Evolutionary conservation across 2,113 vertebrate species (phyloP), one percentile per base, ranked within the genome.

Genomic region (Mystacornis crossleyi): DNA sequence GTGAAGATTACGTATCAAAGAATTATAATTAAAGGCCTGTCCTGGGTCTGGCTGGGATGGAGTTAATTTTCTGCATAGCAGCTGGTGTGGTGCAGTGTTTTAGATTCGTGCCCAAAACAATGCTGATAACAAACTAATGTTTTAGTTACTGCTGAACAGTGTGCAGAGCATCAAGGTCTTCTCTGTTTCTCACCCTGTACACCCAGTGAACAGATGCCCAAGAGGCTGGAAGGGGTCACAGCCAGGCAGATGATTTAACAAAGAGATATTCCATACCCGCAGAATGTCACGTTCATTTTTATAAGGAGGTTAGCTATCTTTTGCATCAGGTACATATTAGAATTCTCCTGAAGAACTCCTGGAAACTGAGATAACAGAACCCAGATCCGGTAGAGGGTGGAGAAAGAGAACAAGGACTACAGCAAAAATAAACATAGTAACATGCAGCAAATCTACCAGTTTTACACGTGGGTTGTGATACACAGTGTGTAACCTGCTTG

Each of bases 251-350:
- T 48, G 38, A 50, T 34, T 48, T 11, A 36, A 64, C 43, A 74
- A 55, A 34, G 60, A 71, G 29, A 54, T 31, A 58, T 53, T 47
- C 23, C 29, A 34, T 9, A n/a, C 21, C 48, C n/a, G 29, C 1
- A 53, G 16, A 61, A 57, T 2, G 2, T 38, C 33, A 54, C 0
- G 0, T 6, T 65, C 13, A 31, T 2, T 23, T 66, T 53, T 45
- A 71, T 33, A 55, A 55, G n/a, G 57, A 84, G 20, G 28, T 75
- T 36, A 43, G 21, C 9, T 51, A 51, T n/a, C 33, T 40, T 70
- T 61, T 61, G 28, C 17, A 50, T 48, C 50, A 55, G 10, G 48
- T 42, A 64, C 11, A 21, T 50, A 42, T 31, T 40, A 45, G 23
- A 81, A n/a, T 45, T 75, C n/a, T 70, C 12, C 77, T 51, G 42